Conservation (phyloP, 2,797 vertebrate genomes). For the Myotis myotis region DNA sequence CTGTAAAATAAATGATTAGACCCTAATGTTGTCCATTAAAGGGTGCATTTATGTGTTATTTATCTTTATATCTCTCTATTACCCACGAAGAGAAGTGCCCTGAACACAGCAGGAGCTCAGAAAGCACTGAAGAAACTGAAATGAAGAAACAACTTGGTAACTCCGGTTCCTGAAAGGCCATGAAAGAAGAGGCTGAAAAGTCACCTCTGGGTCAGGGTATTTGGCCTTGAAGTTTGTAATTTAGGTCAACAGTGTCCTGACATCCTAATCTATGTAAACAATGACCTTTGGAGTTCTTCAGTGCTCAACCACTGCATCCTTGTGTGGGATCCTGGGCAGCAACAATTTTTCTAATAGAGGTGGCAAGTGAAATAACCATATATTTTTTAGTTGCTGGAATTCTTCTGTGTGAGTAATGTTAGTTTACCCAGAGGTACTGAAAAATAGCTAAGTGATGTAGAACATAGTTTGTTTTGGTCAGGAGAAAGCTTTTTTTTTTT, state of each 20-base stretch:
- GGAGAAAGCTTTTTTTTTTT: background rate
- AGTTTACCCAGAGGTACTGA: background rate
- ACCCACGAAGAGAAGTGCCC: background rate
- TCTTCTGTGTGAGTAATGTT: background rate
- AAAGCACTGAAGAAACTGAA: background rate
- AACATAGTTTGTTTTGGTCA: background rate
- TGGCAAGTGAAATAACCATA: background rate
- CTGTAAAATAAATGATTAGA: constrained; percentile 44
- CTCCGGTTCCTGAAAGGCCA: background rate
- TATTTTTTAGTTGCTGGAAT: background rate
- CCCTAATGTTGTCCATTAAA: constrained; percentile 26
- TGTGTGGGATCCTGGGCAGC: background rate
- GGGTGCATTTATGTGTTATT: background rate
- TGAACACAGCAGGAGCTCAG: background rate
- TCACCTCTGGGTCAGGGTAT: background rate
- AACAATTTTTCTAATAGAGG: background rate
- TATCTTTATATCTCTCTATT: constrained; percentile 43
- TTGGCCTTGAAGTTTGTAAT: background rate
- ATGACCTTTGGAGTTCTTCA: background rate
- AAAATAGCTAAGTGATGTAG: background rate
- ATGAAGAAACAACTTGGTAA: constrained; percentile 2
- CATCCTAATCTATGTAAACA: background rate
- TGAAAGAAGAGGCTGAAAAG: background rate
- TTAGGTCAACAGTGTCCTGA: background rate
- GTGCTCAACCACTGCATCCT: background rate